These are phyloP conservation scores for Oscheius sp. DNA, from an alignment of 2,888 invertebrate genomes.

Conservation along the genomic window DNA sequence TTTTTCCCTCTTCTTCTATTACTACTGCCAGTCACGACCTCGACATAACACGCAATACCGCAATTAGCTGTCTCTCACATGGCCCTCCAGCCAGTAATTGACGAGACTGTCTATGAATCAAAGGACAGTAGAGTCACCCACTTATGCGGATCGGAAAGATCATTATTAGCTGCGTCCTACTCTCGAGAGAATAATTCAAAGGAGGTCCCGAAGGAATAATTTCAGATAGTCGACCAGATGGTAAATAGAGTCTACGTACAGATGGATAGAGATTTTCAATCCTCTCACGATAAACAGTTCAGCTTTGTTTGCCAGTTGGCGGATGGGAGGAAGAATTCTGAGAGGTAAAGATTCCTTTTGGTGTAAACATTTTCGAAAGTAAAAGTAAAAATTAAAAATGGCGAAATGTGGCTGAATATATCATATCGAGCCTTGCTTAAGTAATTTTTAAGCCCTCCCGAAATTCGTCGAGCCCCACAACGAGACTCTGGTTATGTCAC, in stretches of 20 bases:
- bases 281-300: slow-evolving; percentile 64
- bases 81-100: slow-evolving; percentile 23
- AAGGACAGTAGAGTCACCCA: too few species aligned
- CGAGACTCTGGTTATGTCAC: slow-evolving; percentile 16
- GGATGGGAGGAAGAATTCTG: slow-evolving; percentile 40
- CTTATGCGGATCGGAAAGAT: background rate
- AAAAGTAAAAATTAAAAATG: too few species aligned
- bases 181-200: background rate
- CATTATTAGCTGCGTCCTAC: background rate
- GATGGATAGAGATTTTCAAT: slow-evolving; percentile 69
- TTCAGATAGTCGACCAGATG: slow-evolving; percentile 65
- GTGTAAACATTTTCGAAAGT: background rate
- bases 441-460: background rate
- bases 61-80: slow-evolving; percentile 27
- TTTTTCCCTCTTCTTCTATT: too few species aligned
- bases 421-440: too few species aligned
- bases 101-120: slow-evolving; percentile 7
- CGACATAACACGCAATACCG: slow-evolving; percentile 19
- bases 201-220: too few species aligned
- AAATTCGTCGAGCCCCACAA: background rate
- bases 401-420: too few species aligned
- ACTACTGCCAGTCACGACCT: too few species aligned
- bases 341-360: background rate
- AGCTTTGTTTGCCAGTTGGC: slow-evolving; percentile 67
- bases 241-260: slow-evolving; percentile 70